Percentiles rank a stretch among this genome's conserved stretches.
Conservation (phyloP, 2,113 vertebrate genomes). For the Toxotes chatareus region DNA sequence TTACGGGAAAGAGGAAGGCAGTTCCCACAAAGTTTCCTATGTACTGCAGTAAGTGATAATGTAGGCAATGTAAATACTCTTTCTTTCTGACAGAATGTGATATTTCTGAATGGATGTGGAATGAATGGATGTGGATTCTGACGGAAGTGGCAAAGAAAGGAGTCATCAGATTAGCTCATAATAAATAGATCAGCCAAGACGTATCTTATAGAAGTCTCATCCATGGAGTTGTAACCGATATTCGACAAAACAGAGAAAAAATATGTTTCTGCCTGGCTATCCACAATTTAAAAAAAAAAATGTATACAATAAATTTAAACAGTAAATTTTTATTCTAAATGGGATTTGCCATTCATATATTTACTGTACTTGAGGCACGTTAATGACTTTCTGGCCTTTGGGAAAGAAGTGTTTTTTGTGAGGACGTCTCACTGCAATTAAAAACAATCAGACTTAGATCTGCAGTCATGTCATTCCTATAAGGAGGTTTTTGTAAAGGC, state of each 20-base stretch:
- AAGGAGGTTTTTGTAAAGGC: not conserved
- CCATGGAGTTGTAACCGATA: not conserved
- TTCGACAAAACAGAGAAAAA: not conserved
- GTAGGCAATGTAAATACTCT: conserved; percentile 21
- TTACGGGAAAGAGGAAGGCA: too few species aligned
- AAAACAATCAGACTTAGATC: not conserved
- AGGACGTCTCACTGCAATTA: not conserved
- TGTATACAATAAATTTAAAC: too few species aligned
- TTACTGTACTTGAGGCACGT: not conserved
- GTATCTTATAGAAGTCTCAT: conserved; percentile 3
- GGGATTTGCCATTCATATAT: not conserved
- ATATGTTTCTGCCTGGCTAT: not conserved
- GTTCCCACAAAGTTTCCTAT: not conserved
- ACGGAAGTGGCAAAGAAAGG: conserved; percentile 40
- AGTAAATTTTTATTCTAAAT: not conserved
- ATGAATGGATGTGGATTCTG: conserved; percentile 46
- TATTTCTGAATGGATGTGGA: conserved; percentile 60
- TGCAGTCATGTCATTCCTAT: not conserved
- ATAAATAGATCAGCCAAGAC: conserved; percentile 48
- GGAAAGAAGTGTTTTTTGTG: not conserved
- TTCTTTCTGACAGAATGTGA: not conserved
- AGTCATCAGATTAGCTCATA: conserved; percentile 50
- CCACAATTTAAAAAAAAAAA: not conserved
- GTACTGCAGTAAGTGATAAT: not conserved
- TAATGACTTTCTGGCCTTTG: too few species aligned